Base-by-base conservation (phyloP, 2,113 vertebrate genomes). In the Eira barbara region DNA sequence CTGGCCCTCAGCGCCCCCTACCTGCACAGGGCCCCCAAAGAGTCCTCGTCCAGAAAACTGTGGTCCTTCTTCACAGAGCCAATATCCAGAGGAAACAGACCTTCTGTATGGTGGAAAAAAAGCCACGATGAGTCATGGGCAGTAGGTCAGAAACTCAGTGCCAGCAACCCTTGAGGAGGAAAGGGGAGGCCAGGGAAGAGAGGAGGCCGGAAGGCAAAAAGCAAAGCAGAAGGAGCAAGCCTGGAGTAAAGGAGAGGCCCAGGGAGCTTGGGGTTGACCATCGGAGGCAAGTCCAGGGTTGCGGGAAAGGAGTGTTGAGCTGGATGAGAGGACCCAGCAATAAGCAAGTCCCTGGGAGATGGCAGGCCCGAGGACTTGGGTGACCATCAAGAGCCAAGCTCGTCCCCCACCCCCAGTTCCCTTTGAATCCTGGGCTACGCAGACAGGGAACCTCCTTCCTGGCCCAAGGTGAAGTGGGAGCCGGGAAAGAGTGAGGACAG, bases 21-120 rank as follows among this genome's bases (percentile, higher is more conserved):
- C 99, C 99, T 99, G 99, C 99, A 99, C 91, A 99, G 98, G 61
- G 99, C 99, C 98, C 98, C 98, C 95, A 99, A 98, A 93, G 99
- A 99, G 97, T 99, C 99, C 96, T 99, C 97, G 96, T 99, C 99
- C 98, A 99, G 98, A 98, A 99, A 99, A 97, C 97, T 78, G 97
- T 99, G 99, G 97, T 99, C 99, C 93, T 98, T 99, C 98, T 99
- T 99, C 98, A 99, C 99, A 94, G 99, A 98, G 0, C 96, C 18
- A 73, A 99, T 99, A 97, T 99, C 99, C 36, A 99, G 95, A 98
- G 99, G 98, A 99, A 99, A 97, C 4, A 69, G 97, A 96, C 97
- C 96, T 96, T 98, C 97, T 98, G 97, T 88, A 39, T 61, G 76
- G 57, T 57, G 86, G 80, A 97, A 84, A 97, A 73, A 67, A 97